A percentile compares a stretch with the other conserved stretches of the same genome.
These are phyloP conservation scores for Spongilla lacustris DNA, from an alignment of 37 sponge, comb jelly and placozoan species.

Conservation along the genomic window DNA sequence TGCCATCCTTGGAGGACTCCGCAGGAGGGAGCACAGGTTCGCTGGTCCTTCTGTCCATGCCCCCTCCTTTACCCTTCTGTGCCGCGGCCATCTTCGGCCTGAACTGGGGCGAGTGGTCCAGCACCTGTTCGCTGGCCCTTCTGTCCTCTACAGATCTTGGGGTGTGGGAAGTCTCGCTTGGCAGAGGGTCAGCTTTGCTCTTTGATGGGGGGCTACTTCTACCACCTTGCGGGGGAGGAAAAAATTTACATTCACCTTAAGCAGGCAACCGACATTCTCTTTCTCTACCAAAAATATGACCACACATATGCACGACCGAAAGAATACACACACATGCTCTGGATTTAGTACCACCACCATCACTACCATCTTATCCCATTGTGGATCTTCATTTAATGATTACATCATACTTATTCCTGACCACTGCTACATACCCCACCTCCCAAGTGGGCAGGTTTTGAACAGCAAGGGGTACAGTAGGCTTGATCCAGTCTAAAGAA, in stretches of 20 bases:
- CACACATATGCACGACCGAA: too few species aligned
- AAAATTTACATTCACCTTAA: not conserved
- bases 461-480: too few species aligned
- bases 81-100: not conserved
- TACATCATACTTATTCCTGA: too few species aligned
- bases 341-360: too few species aligned
- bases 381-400: too few species aligned
- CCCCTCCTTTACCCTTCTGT: not conserved
- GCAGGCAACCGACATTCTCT: not conserved
- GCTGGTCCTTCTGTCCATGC: not conserved
- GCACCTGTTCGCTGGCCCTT: not conserved
- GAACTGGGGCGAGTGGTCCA: not conserved
- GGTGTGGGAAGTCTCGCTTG: not conserved
- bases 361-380: too few species aligned
- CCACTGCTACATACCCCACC: too few species aligned
- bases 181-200: not conserved
- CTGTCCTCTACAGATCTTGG: not conserved
- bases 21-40: not conserved
- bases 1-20: not conserved
- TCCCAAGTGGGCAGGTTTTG: too few species aligned
- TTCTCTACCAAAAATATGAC: too few species aligned
- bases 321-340: too few species aligned
- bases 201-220: not conserved
- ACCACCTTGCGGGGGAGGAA: not conserved
- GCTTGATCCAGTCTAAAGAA: too few species aligned